A percentile compares a stretch with the other conserved stretches of the same genome.
phyloP scores from a whole-genome alignment of 2,797 vertebrate species.

The Phrynocephalus vlangalii region DNA sequence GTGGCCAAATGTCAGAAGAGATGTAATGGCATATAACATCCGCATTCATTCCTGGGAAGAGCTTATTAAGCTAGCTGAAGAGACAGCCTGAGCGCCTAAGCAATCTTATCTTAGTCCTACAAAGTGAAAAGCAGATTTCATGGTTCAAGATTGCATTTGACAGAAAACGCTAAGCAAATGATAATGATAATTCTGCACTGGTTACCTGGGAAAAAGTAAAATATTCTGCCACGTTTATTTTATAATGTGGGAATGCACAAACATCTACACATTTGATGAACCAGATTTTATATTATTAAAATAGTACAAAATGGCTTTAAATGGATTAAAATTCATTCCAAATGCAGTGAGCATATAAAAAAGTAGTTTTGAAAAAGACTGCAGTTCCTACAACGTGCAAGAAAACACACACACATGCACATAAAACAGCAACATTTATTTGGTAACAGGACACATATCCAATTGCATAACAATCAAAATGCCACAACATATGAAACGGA shows the following conservation, averaged over 20 bases:
- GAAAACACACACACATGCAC: neutral
- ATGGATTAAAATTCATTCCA: neutral
- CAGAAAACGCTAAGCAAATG: neutral
- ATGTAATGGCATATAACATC: neutral
- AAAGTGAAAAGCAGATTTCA: neutral
- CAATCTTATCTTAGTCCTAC: neutral
- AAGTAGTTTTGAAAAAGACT: neutral
- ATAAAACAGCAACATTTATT: neutral
- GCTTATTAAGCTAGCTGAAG: neutral
- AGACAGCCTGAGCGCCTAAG: neutral
- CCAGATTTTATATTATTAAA: neutral
- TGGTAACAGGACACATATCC: neutral
- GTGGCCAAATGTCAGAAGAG: no score
- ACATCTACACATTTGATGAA: neutral
- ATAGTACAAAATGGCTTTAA: neutral
- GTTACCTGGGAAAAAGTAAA: neutral
- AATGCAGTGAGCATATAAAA: neutral
- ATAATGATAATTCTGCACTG: neutral
- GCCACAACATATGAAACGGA: neutral
- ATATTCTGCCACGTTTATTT: neutral
- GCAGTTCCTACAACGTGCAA: constrained; percentile 5
- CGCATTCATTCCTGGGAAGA: neutral
- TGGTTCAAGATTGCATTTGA: neutral
- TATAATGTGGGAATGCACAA: neutral
- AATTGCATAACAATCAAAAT: neutral